A percentile compares a stretch with the other conserved stretches of the same genome.
Evolutionary conservation across 2,113 vertebrate species (phyloP).

Genomic region (Corythaixoides concolor): DNA sequence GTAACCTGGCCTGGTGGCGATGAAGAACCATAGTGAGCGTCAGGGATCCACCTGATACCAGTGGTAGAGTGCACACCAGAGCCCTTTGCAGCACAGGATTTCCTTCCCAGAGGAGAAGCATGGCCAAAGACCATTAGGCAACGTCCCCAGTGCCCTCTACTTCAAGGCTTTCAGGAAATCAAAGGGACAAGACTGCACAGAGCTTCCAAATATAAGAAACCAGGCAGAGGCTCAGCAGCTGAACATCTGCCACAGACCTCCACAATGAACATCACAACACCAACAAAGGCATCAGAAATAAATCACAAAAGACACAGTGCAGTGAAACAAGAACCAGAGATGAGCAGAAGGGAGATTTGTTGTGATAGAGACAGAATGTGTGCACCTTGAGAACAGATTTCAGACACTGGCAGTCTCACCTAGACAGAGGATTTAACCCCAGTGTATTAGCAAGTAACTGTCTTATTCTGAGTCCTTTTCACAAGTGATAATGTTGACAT

Average conservation of each 20-base stretch:
- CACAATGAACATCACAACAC: not conserved
- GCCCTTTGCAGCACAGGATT: not conserved
- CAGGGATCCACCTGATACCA: not conserved
- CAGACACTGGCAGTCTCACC: not conserved
- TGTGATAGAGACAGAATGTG: not conserved
- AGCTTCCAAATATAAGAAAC: not conserved
- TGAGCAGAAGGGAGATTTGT: not conserved
- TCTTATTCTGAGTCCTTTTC: not conserved
- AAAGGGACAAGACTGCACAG: not conserved
- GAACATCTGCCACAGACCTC: not conserved
- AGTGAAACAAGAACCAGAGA: not conserved
- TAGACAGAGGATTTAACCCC: not conserved
- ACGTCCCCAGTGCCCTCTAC: not conserved
- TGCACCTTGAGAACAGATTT: not conserved
- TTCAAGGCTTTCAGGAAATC: not conserved
- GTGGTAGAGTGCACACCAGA: not conserved
- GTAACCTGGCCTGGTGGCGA: not conserved
- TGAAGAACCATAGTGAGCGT: not conserved
- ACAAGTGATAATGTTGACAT: not conserved
- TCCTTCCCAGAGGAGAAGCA: not conserved
- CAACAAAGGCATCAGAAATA: not conserved
- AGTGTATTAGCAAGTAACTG: not conserved
- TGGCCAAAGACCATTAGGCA: not conserved
- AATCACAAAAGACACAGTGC: not conserved
- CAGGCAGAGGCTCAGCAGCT: not conserved